Evolutionary conservation across 1,140 invertebrate genomes (phyloP), one percentile per base, ranked within the genome.

Genomic region (Anagrus nilaparvatae): DNA sequence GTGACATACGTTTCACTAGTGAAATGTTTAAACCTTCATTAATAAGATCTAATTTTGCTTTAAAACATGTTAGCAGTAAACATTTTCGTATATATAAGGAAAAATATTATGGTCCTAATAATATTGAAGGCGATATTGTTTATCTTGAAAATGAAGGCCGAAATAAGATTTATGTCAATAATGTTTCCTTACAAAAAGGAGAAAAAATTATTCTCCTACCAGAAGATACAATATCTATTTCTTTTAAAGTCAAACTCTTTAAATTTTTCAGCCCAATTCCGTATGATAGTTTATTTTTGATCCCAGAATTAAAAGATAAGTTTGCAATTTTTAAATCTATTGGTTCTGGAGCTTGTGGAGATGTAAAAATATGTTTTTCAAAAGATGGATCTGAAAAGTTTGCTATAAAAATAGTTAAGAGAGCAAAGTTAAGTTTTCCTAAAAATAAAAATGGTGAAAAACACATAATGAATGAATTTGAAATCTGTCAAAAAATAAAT

Each of bases 371-470:
- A 40, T 44, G 58, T 27, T 56, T 58, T 49, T 69, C 67, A 16
- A 64, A 82, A 66, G 67, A 66, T 40, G 9, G 34, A 3, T 14
- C 78, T 53, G 67, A 77, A 49, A 75, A 75, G 51, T 81, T 77
- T 71, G 87, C 88, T 1, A 79, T 91, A 54, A 92, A 92, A 74
- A 79, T 82, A 47, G 82, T 93, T 41, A 72, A 69, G 53, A 87
- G 79, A 67, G 74, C 71, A 44, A 65, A 67, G 54, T 52, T 76
- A n/a, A 71, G 65, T 5, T 23, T 38, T 13, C 67, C 61, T 58
- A 65, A 56, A 16, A 54, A 43, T n/a, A 47, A 59, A 31, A 53
- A 74, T 61, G 63, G 77, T 51, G 70, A 74, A 10, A 59, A 67
- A 13, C 80, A 79, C 57, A 79, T 89, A 23, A 70, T 78, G 52